Conservation (phyloP, 2,888 invertebrate genomes). For the Hololepta plana region DNA sequence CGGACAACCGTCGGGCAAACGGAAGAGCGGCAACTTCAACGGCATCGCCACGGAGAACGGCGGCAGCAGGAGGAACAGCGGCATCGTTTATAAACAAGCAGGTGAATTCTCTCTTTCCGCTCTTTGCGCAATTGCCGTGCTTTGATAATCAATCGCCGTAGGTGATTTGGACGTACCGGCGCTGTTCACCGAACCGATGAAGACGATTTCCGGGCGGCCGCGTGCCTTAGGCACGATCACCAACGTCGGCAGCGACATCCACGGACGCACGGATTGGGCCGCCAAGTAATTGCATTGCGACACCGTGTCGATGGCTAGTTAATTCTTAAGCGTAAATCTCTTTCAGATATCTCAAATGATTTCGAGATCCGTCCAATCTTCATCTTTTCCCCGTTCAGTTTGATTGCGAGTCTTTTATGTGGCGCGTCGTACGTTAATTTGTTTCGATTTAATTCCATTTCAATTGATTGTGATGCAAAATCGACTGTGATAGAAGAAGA, state of each 20-base stretch:
- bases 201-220: constrained; percentile 17
- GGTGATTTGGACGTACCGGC: constrained; percentile 15
- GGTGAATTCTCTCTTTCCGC: constrained; percentile 6
- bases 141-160: too few relatives aligned
- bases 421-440: too few relatives aligned
- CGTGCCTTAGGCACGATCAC: constrained; percentile 15
- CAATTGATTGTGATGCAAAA: constrained; percentile 10
- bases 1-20: constrained; percentile 29
- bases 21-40: constrained; percentile 18
- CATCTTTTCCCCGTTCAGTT: too few relatives aligned
- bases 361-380: neutral
- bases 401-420: too few relatives aligned
- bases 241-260: constrained; percentile 13
- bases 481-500: constrained; percentile 1
- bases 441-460: too few relatives aligned
- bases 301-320: neutral
- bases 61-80: constrained; percentile 14
- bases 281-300: constrained; percentile 17
- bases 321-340: constrained; percentile 4
- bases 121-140: neutral
- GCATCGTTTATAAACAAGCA: constrained; percentile 11
- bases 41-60: constrained; percentile 12
- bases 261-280: constrained; percentile 18
- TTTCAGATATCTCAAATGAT: constrained; percentile 14
- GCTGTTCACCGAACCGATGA: constrained; percentile 18